These are phyloP conservation scores for Scomber colias DNA, from an alignment of 2,113 vertebrate species.

Conservation along the genomic window DNA sequence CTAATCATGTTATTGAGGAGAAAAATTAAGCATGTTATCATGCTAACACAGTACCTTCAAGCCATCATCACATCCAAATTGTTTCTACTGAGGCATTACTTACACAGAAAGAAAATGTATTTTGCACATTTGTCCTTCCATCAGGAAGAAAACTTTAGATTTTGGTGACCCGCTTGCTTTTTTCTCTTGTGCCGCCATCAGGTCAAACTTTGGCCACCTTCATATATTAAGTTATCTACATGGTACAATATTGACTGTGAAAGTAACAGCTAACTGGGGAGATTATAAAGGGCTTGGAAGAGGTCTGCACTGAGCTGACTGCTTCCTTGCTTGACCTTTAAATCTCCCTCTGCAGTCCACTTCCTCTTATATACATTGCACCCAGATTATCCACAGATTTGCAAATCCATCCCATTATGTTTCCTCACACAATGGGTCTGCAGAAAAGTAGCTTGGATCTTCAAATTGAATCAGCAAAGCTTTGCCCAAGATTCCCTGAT, in stretches of 20 bases:
- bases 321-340: slow-evolving; percentile 59
- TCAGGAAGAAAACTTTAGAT: background rate
- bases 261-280: slow-evolving; percentile 26
- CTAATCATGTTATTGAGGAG: background rate
- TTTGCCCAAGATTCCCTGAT: slow-evolving; percentile 46
- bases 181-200: background rate
- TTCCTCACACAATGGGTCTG: slow-evolving; percentile 55
- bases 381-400: slow-evolving; percentile 61
- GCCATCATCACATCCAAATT: background rate
- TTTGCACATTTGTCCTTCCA: background rate
- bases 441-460: slow-evolving; percentile 55
- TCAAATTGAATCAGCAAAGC: slow-evolving; percentile 61
- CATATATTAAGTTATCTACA: slow-evolving; percentile 23
- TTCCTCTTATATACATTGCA: slow-evolving; percentile 1
- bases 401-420: slow-evolving; percentile 58
- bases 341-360: slow-evolving; percentile 51
- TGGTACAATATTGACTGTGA: background rate
- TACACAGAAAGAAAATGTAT: background rate
- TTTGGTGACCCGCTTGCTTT: background rate
- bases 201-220: background rate
- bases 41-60: too few relatives aligned
- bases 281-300: slow-evolving; percentile 58
- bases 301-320: slow-evolving; percentile 45
- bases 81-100: background rate
- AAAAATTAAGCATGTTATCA: background rate